phyloP scores from a whole-genome alignment of 2,113 vertebrate species.

The Cavia aperea region DNA sequence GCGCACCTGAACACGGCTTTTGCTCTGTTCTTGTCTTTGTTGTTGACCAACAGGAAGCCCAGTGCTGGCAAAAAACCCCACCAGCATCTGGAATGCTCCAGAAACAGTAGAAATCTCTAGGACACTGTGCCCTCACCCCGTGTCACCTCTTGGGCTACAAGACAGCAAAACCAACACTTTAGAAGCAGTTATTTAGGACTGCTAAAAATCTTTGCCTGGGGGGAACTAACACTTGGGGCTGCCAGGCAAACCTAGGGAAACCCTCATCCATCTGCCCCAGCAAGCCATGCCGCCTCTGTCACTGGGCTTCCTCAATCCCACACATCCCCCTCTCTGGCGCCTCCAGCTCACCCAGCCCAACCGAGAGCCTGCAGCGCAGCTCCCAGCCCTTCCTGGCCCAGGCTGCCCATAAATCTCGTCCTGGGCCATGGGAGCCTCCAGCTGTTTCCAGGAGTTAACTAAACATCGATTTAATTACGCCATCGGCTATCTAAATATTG shows the following conservation, averaged over 20 bases:
- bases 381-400: background rate
- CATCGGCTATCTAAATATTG: conserved; percentile 65
- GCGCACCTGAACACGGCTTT: background rate
- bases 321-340: background rate
- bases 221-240: background rate
- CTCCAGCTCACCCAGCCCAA: background rate
- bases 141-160: background rate
- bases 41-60: background rate
- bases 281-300: background rate
- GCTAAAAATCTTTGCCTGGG: background rate
- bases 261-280: no score
- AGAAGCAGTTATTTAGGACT: background rate
- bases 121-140: background rate
- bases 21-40: background rate
- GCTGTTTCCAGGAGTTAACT: conserved; percentile 63
- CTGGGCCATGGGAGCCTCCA: conserved; percentile 50
- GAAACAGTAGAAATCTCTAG: background rate
- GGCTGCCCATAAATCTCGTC: conserved; percentile 25
- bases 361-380: background rate
- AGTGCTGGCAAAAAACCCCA: background rate
- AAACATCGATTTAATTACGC: conserved; percentile 62
- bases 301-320: background rate
- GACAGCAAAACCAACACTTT: background rate
- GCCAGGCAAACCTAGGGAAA: background rate
- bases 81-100: background rate